phyloP scores from a whole-genome alignment of 2,888 invertebrate genomes.

The Polymixis lichenea region DNA sequence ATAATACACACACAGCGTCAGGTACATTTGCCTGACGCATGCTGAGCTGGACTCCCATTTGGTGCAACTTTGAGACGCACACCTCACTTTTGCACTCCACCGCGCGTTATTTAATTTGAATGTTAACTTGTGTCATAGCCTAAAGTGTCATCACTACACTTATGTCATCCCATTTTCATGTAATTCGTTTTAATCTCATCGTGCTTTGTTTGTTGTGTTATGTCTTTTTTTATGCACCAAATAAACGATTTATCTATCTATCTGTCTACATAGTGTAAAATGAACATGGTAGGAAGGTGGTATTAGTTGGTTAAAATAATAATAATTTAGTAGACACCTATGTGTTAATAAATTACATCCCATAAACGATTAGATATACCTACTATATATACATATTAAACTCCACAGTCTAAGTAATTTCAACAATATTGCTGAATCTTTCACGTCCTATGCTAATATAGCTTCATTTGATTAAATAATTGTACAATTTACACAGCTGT shows the following conservation, averaged over 20 bases:
- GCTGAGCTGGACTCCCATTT: no score
- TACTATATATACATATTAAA: background rate
- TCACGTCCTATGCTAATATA: conserved; percentile 16
- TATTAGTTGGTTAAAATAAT: background rate
- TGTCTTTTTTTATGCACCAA: no score
- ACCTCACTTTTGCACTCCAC: no score
- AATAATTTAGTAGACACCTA: background rate
- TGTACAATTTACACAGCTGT: conserved; percentile 11
- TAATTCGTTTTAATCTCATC: no score
- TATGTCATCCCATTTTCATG: no score
- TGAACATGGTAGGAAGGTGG: background rate
- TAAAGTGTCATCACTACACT: no score
- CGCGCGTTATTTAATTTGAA: no score
- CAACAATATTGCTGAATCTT: conserved; percentile 16
- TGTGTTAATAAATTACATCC: background rate
- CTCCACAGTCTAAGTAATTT: background rate
- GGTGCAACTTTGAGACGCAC: no score
- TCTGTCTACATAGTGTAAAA: background rate
- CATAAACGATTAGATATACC: background rate
- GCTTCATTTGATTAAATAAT: conserved; percentile 18
- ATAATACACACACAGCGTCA: background rate
- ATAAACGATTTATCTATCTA: no score
- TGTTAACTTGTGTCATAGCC: no score
- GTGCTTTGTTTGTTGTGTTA: no score
- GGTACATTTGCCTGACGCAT: no score